Evolutionary conservation across 1,140 invertebrate species (phyloP).

Genomic region (Achatina immaculata): DNA sequence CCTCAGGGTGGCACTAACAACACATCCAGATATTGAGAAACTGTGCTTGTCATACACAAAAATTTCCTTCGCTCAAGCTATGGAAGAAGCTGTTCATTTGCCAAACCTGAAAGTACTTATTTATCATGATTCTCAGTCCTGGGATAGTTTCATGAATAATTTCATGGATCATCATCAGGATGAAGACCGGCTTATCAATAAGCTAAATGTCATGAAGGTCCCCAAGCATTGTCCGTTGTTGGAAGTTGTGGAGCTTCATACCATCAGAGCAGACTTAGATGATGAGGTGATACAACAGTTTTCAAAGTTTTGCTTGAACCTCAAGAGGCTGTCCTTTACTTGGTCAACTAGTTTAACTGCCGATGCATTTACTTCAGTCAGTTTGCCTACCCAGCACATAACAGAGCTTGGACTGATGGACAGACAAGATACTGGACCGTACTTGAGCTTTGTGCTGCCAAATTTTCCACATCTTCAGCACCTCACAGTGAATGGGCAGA

Average conservation of each 20-base stretch:
- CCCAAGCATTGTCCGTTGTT: slow-evolving; percentile 24
- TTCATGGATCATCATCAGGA: background rate
- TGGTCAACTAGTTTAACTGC: slow-evolving; percentile 28
- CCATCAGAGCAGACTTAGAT: slow-evolving; percentile 25
- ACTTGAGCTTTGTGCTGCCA: slow-evolving; percentile 27
- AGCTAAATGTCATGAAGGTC: slow-evolving; percentile 18
- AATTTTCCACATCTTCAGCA: slow-evolving; percentile 20
- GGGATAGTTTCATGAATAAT: background rate
- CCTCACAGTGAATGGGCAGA: slow-evolving; percentile 27
- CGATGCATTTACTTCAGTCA: slow-evolving; percentile 5
- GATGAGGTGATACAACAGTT: slow-evolving; percentile 28
- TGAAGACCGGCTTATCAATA: background rate
- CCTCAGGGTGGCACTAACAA: slow-evolving; percentile 12
- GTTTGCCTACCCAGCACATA: slow-evolving; percentile 1
- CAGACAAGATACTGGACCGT: slow-evolving; percentile 29
- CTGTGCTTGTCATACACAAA: slow-evolving; percentile 11
- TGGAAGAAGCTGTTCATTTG: slow-evolving; percentile 33
- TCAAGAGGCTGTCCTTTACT: slow-evolving; percentile 12
- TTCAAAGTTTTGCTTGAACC: slow-evolving; percentile 16
- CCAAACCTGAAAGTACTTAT: slow-evolving; percentile 21
- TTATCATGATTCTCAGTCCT: slow-evolving; percentile 28
- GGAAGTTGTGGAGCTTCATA: slow-evolving; percentile 26
- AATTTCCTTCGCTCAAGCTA: slow-evolving; percentile 18
- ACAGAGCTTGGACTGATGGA: slow-evolving; percentile 20
- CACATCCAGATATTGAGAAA: slow-evolving; percentile 26